Percentiles rank a stretch among this genome's conserved stretches.
These are phyloP conservation scores for Nesometra sesokonis DNA, from an alignment of 35 echinoderm and acorn worm genomes.

Conservation along the genomic window DNA sequence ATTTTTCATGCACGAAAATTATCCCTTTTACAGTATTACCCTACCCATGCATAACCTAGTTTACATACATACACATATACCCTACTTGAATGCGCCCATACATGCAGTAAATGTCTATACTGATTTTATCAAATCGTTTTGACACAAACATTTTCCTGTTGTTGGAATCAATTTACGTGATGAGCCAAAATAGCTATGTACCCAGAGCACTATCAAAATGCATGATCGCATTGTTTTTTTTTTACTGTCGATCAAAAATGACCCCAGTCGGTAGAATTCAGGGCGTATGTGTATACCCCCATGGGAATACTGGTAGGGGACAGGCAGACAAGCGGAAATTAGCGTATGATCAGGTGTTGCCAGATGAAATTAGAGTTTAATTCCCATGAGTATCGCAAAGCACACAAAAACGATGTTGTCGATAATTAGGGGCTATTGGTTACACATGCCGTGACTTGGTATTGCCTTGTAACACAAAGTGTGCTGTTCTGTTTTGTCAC, in stretches of 20 bases:
- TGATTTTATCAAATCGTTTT: not conserved
- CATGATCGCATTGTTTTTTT: not conserved
- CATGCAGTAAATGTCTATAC: not conserved
- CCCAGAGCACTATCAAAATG: not conserved
- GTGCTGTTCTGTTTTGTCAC: not conserved
- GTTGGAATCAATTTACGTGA: not conserved
- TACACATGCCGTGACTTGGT: not conserved
- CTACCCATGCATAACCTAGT: no score
- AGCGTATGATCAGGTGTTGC: not conserved
- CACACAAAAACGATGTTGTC: not conserved
- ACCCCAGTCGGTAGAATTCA: not conserved
- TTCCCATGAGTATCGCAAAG: not conserved
- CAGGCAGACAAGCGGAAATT: not conserved
- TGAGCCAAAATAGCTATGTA: not conserved
- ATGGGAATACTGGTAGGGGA: not conserved
- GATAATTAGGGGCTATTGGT: not conserved
- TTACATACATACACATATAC: not conserved
- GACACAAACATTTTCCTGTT: not conserved
- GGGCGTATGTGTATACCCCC: not conserved
- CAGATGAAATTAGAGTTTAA: not conserved
- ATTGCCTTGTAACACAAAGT: not conserved
- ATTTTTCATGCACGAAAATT: no score
- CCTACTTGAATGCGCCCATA: not conserved
- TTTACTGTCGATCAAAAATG: not conserved
- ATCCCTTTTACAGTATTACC: no score